Conservation (phyloP, 1,140 invertebrate species). For the Apis mellifera region Amel_HAv3.1 CM009943.2:5884001-5884500, state of each 20-base stretch:
- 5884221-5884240: neutral
- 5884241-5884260: neutral
- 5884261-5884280: neutral
- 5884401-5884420: neutral
- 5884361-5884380: neutral
- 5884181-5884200: conserved; percentile 35
- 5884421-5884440: neutral
- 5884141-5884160: conserved; percentile 65
- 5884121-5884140: conserved; percentile 1
- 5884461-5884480: neutral
- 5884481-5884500: neutral
- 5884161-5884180: conserved; percentile 34
- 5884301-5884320: neutral
- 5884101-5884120: conserved; percentile 33
- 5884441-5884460: neutral
- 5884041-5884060: conserved; percentile 8
- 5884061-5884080: conserved; percentile 38
- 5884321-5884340: neutral
- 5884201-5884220: conserved; percentile 19
- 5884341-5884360: neutral
- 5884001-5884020: conserved; percentile 19
- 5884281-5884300: too few species aligned
- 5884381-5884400: neutral
- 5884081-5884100: conserved; percentile 68
- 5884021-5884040: neutral